Percentiles rank a stretch among this genome's conserved stretches.
Evolutionary conservation across 1,140 invertebrate genomes (phyloP).

Genomic region (Papilio machaon): DNA sequence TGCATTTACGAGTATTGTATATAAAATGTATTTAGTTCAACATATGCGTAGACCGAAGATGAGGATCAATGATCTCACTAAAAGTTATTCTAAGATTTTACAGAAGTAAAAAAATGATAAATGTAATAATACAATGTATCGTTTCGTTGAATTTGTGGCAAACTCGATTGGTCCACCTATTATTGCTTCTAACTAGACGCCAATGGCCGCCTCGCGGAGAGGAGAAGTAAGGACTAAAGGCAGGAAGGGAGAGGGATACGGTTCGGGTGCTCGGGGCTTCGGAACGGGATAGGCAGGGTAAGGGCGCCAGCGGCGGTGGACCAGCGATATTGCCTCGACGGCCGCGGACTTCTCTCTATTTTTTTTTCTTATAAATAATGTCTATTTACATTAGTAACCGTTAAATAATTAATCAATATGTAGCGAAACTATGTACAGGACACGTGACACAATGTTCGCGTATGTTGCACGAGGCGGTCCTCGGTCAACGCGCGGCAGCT

Average conservation of each 20-base stretch:
- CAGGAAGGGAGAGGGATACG: constrained; percentile 32
- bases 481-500: constrained; percentile 44
- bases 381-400: constrained; percentile 78
- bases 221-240: constrained; percentile 33
- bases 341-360: constrained; percentile 61
- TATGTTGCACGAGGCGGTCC: constrained; percentile 45
- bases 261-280: constrained; percentile 32
- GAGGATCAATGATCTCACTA: constrained; percentile 12
- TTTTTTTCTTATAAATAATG: constrained; percentile 66
- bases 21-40: constrained; percentile 35
- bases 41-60: constrained; percentile 34
- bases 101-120: constrained; percentile 39
- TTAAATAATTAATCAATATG: constrained; percentile 61
- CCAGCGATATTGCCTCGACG: constrained; percentile 65
- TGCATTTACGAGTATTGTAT: constrained; percentile 34
- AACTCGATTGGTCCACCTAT: constrained; percentile 79
- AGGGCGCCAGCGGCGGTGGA: constrained; percentile 62
- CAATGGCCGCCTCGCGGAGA: constrained; percentile 42
- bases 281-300: constrained; percentile 33
- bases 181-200: constrained; percentile 76
- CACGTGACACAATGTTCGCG: constrained; percentile 42
- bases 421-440: constrained; percentile 68
- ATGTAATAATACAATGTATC: constrained; percentile 59
- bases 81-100: constrained; percentile 16
- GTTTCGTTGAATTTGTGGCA: constrained; percentile 78